phyloP scores from a whole-genome alignment of 2,113 vertebrate species.

The Lonchura striata region DNA sequence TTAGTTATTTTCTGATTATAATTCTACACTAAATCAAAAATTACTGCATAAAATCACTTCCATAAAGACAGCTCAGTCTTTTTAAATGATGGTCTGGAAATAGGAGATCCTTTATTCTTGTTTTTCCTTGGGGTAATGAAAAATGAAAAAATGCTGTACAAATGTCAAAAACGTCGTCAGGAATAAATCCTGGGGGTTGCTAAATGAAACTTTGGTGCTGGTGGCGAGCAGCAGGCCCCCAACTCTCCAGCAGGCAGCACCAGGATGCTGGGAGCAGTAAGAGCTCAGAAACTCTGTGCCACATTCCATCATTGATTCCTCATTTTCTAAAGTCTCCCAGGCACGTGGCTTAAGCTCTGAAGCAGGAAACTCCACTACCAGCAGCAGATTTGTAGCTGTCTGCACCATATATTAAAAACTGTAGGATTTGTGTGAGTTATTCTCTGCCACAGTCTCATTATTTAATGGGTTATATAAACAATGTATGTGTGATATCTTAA shows the following conservation, averaged over 20 bases:
- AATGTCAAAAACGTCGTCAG: slow-evolving; percentile 71
- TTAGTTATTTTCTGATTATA: slow-evolving; percentile 10
- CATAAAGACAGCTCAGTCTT: slow-evolving; percentile 31
- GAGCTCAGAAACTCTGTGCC: slow-evolving; percentile 39
- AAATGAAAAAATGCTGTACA: slow-evolving; percentile 65
- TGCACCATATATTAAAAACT: not conserved
- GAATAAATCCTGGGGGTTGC: slow-evolving; percentile 69
- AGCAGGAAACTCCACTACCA: not conserved
- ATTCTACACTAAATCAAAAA: slow-evolving; percentile 48
- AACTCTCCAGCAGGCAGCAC: slow-evolving; percentile 9
- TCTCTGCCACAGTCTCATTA: not conserved
- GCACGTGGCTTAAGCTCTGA: not conserved
- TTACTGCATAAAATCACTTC: slow-evolving; percentile 14
- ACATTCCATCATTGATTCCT: slow-evolving; percentile 44
- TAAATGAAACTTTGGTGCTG: slow-evolving; percentile 72
- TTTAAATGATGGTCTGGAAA: slow-evolving; percentile 21
- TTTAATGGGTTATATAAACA: not conserved
- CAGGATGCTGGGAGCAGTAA: slow-evolving; percentile 52
- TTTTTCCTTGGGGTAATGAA: slow-evolving; percentile 69
- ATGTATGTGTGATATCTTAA: not conserved
- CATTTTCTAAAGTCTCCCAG: slow-evolving; percentile 12
- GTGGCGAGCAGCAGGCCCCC: slow-evolving; percentile 34
- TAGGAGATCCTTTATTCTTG: slow-evolving; percentile 43
- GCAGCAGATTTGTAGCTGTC: not conserved
- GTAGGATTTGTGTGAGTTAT: not conserved